Conservation (phyloP, 2,797 vertebrate genomes). For the Molossus alvarezi region DNA sequence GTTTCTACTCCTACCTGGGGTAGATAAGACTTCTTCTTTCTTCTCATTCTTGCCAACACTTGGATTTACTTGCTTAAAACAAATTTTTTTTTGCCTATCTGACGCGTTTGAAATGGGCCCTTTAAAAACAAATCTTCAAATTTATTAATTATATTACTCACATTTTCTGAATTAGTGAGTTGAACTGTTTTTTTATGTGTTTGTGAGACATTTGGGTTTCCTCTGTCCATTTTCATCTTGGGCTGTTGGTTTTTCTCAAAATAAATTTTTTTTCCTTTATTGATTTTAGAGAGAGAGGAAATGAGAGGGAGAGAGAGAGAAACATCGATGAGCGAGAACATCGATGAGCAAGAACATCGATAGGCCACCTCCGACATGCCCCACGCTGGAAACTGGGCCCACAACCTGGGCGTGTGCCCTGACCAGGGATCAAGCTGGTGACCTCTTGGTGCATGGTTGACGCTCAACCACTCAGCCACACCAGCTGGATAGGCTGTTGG, state of each 20-base stretch:
- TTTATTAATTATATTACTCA: background rate
- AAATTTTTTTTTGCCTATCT: background rate
- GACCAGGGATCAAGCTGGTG: too few species aligned
- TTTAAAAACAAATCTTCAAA: background rate
- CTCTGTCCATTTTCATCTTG: background rate
- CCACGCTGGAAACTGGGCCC: too few species aligned
- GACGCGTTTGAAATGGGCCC: background rate
- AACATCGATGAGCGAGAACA: too few species aligned
- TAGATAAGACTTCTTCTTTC: background rate
- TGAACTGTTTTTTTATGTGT: background rate
- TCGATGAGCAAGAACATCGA: too few species aligned
- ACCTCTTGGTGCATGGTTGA: too few species aligned
- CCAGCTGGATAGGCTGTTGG: background rate
- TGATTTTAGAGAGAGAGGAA: too few species aligned
- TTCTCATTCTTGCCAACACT: background rate
- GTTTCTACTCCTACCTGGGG: background rate
- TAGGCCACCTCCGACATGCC: too few species aligned
- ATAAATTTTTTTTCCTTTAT: too few species aligned
- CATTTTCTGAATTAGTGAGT: slow-evolving; percentile 2
- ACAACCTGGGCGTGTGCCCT: too few species aligned
- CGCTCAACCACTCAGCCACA: too few species aligned
- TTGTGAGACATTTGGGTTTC: background rate
- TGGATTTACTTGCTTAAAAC: background rate
- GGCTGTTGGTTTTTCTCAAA: background rate
- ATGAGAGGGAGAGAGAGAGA: too few species aligned